A percentile compares a stretch with the other conserved stretches of the same genome.
Evolutionary conservation across 2,113 vertebrate genomes (phyloP).

Genomic region (Hepsetus odoe): DNA sequence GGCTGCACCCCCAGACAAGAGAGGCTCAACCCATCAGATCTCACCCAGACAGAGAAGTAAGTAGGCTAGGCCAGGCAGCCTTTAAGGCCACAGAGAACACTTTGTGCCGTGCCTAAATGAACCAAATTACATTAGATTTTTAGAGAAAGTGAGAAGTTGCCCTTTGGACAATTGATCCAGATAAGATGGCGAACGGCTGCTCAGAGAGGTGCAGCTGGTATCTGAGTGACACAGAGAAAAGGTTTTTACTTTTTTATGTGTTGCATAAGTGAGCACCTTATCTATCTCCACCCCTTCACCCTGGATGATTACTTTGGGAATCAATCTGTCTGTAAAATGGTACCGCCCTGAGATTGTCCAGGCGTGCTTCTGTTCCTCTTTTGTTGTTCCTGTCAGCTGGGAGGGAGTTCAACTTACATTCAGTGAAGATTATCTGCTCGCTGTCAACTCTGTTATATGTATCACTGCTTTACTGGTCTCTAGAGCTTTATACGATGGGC

Average conservation of each 20-base stretch:
- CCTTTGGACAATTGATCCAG: background rate
- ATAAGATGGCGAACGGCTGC: background rate
- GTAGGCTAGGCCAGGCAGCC: conserved; percentile 52
- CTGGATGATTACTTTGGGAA: background rate
- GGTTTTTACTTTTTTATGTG: background rate
- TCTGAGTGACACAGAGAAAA: background rate
- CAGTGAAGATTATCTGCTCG: background rate
- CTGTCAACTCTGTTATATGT: background rate
- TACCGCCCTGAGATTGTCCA: background rate
- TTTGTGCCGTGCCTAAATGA: conserved; percentile 52
- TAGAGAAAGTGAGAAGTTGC: conserved; percentile 16
- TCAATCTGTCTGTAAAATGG: background rate
- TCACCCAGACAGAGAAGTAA: conserved; percentile 14
- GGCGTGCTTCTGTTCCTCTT: conserved; percentile 13
- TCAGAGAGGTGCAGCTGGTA: background rate
- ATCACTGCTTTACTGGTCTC: too few relatives aligned
- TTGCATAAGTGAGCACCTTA: background rate
- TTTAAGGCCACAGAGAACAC: conserved; percentile 59
- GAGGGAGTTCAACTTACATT: background rate
- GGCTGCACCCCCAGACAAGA: background rate
- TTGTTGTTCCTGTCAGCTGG: conserved; percentile 14
- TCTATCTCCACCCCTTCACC: background rate
- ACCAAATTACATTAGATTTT: conserved; percentile 13
- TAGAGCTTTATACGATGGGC: too few relatives aligned
- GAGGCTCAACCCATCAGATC: background rate